Evolutionary conservation across 1,140 invertebrate species (phyloP).

Genomic region (Chionoecetes opilio): DNA sequence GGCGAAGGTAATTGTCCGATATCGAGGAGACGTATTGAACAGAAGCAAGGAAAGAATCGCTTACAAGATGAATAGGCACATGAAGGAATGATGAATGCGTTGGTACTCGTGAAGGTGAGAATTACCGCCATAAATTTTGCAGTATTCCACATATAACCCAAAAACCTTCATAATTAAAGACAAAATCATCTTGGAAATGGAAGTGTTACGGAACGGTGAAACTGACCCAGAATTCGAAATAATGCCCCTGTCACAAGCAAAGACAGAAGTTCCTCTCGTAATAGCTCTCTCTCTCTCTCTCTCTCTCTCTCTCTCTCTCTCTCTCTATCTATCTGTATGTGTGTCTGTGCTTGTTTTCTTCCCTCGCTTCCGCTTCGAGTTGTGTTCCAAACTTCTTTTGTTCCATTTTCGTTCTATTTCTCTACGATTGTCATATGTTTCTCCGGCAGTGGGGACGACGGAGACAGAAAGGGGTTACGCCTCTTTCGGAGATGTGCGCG

Average conservation of each 20-base stretch:
- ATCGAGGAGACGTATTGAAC: too few species aligned
- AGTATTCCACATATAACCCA: too few species aligned
- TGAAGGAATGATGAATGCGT: too few species aligned
- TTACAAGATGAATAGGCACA: too few species aligned
- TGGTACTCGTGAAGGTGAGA: too few species aligned
- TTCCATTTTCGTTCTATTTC: conserved; percentile 6
- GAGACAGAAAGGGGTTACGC: conserved; percentile 15
- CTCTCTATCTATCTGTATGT: background rate
- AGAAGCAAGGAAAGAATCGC: too few species aligned
- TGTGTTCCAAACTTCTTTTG: background rate
- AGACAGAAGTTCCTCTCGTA: background rate
- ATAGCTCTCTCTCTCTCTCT: background rate
- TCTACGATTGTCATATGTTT: conserved; percentile 29
- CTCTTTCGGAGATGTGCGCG: background rate
- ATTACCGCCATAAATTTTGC: too few species aligned
- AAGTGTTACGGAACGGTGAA: too few species aligned
- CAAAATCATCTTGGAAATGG: too few species aligned
- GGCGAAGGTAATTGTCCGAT: too few species aligned
- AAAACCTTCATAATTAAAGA: too few species aligned
- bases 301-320: conserved; percentile 27
- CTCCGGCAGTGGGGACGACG: background rate
- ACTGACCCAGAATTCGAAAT: too few species aligned
- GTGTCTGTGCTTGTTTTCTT: background rate
- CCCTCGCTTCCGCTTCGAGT: background rate
- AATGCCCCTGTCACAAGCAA: background rate